phyloP scores from a whole-genome alignment of 2,888 invertebrate genomes.

The Chrysolina oricalcia region DNA sequence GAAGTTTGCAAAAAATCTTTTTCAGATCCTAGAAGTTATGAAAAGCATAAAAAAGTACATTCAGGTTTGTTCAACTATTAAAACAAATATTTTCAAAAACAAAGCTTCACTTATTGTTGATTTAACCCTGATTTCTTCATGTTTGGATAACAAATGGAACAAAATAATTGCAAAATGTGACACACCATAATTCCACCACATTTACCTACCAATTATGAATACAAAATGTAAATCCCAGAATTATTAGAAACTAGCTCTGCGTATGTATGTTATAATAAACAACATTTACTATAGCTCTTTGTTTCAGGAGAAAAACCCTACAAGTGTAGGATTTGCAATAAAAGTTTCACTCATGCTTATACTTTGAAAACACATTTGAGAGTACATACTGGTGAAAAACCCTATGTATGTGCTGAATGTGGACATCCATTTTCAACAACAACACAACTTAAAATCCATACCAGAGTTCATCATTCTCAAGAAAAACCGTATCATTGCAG shows the following conservation, averaged over 20 bases:
- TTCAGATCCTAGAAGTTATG: conserved; percentile 60
- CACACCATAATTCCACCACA: no score
- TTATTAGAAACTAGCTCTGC: no score
- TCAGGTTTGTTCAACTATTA: conserved; percentile 50
- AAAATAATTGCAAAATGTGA: no score
- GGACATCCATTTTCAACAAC: conserved; percentile 61
- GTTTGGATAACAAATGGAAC: no score
- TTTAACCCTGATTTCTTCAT: no score
- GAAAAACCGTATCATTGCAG: conserved; percentile 61
- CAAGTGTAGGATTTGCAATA: conserved; percentile 59
- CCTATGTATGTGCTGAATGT: conserved; percentile 61
- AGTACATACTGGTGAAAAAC: conserved; percentile 61
- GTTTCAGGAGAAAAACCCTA: conserved; percentile 59
- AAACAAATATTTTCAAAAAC: background rate
- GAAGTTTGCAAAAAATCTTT: conserved; percentile 59
- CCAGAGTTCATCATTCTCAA: conserved; percentile 60
- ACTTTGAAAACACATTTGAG: conserved; percentile 60
- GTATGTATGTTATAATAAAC: no score
- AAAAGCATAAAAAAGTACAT: conserved; percentile 62
- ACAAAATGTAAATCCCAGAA: no score
- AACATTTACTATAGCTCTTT: background rate
- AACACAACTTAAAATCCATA: conserved; percentile 61
- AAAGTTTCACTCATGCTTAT: conserved; percentile 60
- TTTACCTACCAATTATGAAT: no score
- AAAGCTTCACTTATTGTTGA: background rate